Evolutionary conservation across 2,113 vertebrate species (phyloP).

Genomic region (Anarrhichthys ocellatus): DNA sequence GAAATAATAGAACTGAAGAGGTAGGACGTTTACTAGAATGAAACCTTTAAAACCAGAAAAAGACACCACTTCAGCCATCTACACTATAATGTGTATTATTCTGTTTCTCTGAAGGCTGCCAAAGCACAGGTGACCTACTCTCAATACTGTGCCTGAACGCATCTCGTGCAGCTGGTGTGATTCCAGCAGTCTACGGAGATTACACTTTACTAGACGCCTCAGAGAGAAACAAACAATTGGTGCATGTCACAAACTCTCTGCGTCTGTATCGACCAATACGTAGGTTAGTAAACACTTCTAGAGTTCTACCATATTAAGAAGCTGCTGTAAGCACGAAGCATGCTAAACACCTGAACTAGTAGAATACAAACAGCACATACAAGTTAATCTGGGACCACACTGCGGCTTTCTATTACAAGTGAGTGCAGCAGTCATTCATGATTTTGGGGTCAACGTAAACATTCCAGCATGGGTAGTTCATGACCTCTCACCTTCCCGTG

Average conservation of each 20-base stretch:
- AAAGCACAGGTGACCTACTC: neutral
- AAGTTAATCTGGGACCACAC: neutral
- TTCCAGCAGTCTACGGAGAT: neutral
- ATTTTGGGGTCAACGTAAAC: neutral
- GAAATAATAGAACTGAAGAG: neutral
- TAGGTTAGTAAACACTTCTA: neutral
- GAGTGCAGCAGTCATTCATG: neutral
- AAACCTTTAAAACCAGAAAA: neutral
- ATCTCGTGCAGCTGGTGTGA: neutral
- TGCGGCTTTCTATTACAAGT: neutral
- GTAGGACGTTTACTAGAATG: neutral
- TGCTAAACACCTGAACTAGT: neutral
- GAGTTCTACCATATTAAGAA: too few relatives aligned
- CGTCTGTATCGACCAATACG: neutral
- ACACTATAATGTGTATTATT: neutral
- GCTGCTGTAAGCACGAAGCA: neutral
- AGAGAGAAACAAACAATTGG: neutral
- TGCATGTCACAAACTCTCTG: neutral
- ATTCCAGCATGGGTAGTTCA: neutral
- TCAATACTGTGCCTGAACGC: neutral
- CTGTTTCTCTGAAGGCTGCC: neutral
- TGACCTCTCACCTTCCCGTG: slow-evolving; percentile 88
- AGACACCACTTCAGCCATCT: neutral
- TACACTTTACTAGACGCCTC: neutral
- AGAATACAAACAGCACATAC: neutral